phyloP scores from a whole-genome alignment of 2,113 vertebrate species.

The Genyomyrus donnyi region DNA sequence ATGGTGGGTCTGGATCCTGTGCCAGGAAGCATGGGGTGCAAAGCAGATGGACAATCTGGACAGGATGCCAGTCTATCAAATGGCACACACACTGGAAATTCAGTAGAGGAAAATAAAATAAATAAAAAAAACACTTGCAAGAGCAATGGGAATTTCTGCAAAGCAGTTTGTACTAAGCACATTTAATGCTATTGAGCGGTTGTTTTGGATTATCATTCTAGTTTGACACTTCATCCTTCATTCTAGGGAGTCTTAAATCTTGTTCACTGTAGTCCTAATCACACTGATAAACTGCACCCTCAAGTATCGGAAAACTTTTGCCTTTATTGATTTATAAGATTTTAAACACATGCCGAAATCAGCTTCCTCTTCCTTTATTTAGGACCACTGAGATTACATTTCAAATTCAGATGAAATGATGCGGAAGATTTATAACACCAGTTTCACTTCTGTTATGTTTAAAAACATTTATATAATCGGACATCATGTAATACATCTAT shows the following conservation, averaged over 20 bases:
- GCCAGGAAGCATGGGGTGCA: background rate
- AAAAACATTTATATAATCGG: background rate
- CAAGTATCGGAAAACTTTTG: background rate
- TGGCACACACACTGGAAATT: background rate
- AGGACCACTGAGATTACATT: background rate
- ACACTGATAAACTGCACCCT: background rate
- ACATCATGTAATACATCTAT: background rate
- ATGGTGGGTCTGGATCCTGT: background rate
- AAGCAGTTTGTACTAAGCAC: background rate
- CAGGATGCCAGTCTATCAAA: background rate
- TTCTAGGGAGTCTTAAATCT: background rate
- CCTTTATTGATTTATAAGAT: slow-evolving; percentile 4
- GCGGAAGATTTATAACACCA: background rate
- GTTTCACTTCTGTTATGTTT: background rate
- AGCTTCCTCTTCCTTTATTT: background rate
- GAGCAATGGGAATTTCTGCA: background rate
- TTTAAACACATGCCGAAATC: background rate
- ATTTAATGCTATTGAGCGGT: background rate
- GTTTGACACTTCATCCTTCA: slow-evolving; percentile 4
- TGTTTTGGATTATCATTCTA: background rate
- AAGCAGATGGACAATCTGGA: background rate
- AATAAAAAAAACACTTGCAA: background rate
- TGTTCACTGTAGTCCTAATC: background rate
- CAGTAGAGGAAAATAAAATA: background rate
- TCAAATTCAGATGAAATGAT: background rate